phyloP scores from a whole-genome alignment of 1,140 invertebrate genomes.

The Philopotamus ludificatus region DNA sequence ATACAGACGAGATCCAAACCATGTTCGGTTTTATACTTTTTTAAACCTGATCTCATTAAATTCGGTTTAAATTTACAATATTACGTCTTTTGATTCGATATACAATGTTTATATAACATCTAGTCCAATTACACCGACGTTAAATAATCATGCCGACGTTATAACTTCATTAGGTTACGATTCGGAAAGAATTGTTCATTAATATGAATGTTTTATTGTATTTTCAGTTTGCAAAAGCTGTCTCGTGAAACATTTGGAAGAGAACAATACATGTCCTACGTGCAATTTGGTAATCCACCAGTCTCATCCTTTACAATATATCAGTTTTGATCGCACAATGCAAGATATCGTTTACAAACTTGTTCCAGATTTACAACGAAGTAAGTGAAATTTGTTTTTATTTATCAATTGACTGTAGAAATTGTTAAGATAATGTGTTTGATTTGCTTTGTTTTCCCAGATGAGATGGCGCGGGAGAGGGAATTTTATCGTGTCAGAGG shows the following conservation, averaged over 20 bases:
- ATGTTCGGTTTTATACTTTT: too few relatives aligned
- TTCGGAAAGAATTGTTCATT: too few relatives aligned
- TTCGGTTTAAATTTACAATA: too few relatives aligned
- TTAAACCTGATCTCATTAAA: too few relatives aligned
- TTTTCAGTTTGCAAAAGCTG: conserved; percentile 94
- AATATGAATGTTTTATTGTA: too few relatives aligned
- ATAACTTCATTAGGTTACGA: too few relatives aligned
- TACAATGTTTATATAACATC: too few relatives aligned
- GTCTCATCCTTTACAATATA: conserved; percentile 94
- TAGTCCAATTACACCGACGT: too few relatives aligned
- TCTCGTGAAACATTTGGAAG: conserved; percentile 94
- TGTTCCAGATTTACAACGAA: conserved; percentile 87
- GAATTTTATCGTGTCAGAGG: conserved; percentile 84
- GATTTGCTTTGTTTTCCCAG: conserved; percentile 54
- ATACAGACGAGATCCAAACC: too few relatives aligned
- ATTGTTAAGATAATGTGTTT: neutral
- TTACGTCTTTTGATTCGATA: too few relatives aligned
- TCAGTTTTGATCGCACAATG: conserved; percentile 97
- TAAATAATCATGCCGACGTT: too few relatives aligned
- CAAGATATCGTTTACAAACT: conserved; percentile 99
- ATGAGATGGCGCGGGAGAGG: conserved; percentile 83
- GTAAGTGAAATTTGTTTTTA: conserved; percentile 55
- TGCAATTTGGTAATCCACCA: conserved; percentile 97
- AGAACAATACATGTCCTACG: conserved; percentile 95
- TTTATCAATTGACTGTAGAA: conserved; percentile 1